Base-by-base conservation (phyloP, 2,113 vertebrate species). In the Serilophus lunatus region DNA sequence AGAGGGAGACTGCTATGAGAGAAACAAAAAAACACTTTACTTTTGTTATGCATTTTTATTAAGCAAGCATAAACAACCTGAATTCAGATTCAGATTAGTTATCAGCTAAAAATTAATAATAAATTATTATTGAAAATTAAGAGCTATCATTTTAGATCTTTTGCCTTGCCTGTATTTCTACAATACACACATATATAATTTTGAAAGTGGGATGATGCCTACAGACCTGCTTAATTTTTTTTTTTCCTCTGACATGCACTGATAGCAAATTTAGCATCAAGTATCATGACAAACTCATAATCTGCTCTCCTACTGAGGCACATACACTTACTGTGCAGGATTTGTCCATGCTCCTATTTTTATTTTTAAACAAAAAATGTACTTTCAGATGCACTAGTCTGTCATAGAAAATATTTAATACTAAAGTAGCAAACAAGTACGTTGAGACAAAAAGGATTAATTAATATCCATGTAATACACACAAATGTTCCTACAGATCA, bases 1-100 rank as follows among this genome's bases (percentile, higher is more conserved):
- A 68, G 95, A 76, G 25, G 93, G 31, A 24, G 91, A 9, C 44
- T 90, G 88, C 10, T 94, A 96, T 97, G 88, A 50, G 19, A 63
- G 33, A 47, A 1, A 74, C 13, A 45, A 38, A 33, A 20, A 13
- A 44, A 44, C 44, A 26, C 18, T 72, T 69, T 14, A 84, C 5
- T 40, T 89, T 78, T 54, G 25, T 51, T 71, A 54, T 3, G 42
- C 6, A 45, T 18, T 42, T 16, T 4, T 33, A 44, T 33, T 49
- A 53, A 56, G 51, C 7, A 63, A 78, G 8, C 35, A 61, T 12
- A 66, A 71, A 14, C 16, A 84, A 40, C 8, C 24, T 33, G 28
- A 85, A 72, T 36, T 54, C 6, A n/a, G n/a, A n/a, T n/a, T n/a
- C n/a, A n/a, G n/a, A 47, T 29, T 9, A 20, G 14, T 18, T 20